phyloP scores from a whole-genome alignment of 2,113 vertebrate genomes.

The Ailuropoda melanoleuca region DNA sequence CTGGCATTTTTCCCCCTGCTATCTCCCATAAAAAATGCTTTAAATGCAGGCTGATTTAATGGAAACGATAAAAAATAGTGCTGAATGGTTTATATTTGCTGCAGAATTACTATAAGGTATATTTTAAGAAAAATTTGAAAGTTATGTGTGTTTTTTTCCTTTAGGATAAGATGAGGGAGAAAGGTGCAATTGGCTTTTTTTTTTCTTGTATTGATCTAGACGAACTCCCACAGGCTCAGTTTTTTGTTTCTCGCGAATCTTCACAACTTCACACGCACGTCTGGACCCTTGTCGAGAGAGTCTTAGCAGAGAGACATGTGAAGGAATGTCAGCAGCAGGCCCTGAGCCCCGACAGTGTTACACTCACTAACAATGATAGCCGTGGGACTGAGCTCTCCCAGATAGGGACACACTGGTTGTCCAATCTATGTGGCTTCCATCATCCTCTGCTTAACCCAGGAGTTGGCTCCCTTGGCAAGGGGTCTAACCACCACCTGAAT shows the following conservation, averaged over 20 bases:
- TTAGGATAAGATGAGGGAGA: not conserved
- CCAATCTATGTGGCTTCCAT: not conserved
- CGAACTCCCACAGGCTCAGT: not conserved
- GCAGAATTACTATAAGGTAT: conserved; percentile 61
- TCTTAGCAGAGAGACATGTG: not conserved
- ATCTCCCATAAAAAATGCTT: conserved; percentile 61
- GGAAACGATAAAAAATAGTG: conserved; percentile 66
- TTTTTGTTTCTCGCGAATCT: conserved; percentile 16
- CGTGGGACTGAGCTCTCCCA: not conserved
- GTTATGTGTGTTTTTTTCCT: not conserved
- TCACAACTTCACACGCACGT: conserved; percentile 29
- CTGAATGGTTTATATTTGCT: conserved; percentile 71
- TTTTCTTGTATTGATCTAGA: not conserved
- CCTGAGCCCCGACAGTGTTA: not conserved
- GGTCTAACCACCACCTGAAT: not conserved
- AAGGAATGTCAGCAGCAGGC: not conserved
- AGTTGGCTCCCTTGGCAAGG: not conserved
- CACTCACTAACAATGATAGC: not conserved
- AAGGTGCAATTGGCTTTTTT: not conserved
- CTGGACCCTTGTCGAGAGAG: not conserved
- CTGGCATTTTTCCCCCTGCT: not conserved
- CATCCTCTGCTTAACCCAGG: not conserved
- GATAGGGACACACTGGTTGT: not conserved
- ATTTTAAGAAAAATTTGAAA: conserved; percentile 58
- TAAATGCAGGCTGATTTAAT: conserved; percentile 67